Conservation (phyloP, 2,797 vertebrate species). For the Chaunax sp. region DNA sequence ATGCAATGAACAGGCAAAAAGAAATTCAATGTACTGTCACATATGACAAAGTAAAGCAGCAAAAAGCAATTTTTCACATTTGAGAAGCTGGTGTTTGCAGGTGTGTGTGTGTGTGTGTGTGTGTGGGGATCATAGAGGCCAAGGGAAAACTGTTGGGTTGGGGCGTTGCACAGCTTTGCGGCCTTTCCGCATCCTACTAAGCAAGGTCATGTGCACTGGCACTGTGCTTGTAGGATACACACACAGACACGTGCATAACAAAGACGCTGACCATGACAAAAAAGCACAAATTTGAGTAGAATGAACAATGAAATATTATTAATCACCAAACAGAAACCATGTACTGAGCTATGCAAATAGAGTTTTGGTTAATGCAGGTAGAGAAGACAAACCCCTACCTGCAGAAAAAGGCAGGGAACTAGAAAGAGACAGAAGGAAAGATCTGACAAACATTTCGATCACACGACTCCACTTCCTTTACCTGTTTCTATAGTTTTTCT, state of each 20-base stretch:
- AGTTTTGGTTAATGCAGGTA: conserved; percentile 8
- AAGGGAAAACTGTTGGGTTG: conserved; percentile 50
- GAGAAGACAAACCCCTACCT: conserved; percentile 12
- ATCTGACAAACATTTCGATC: conserved; percentile 81
- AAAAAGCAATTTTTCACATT: too few species aligned
- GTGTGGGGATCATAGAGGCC: conserved; percentile 26
- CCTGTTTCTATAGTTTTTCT: conserved; percentile 76
- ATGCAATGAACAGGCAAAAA: too few species aligned
- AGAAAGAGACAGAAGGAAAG: conserved; percentile 65
- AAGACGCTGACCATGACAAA: background rate
- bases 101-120: conserved; percentile 13
- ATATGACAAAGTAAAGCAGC: too few species aligned
- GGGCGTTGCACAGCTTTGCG: conserved; percentile 59
- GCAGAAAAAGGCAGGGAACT: conserved; percentile 52
- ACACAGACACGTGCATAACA: conserved; percentile 8
- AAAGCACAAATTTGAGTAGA: conserved; percentile 11
- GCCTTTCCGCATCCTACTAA: conserved; percentile 82
- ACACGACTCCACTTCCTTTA: conserved; percentile 79
- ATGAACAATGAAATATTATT: conserved; percentile 22
- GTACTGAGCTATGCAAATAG: conserved; percentile 1
- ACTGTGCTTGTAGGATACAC: conserved; percentile 63
- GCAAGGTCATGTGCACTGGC: conserved; percentile 80
- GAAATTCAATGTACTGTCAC: too few species aligned
- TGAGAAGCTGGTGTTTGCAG: conserved; percentile 18
- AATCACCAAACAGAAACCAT: background rate